A percentile compares a stretch with the other conserved stretches of the same genome.
Conservation (phyloP, 1,140 invertebrate species). For the Bombus sylvicola region DNA sequence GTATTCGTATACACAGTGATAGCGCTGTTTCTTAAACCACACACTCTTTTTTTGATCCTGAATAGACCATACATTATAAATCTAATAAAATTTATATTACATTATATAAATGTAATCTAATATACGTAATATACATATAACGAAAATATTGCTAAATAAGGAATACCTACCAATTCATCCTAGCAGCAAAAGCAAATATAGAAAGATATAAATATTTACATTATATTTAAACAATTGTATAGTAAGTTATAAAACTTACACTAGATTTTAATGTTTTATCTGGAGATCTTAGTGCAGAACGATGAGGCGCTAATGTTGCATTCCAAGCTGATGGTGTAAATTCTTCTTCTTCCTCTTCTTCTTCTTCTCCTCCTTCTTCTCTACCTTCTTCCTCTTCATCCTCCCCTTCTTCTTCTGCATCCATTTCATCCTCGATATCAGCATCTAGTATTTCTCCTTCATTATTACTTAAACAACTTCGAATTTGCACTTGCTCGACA, state of each 20-base stretch:
- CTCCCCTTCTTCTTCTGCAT: slow-evolving; percentile 75
- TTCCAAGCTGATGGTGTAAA: slow-evolving; percentile 85
- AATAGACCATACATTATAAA: slow-evolving; percentile 60
- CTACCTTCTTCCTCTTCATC: slow-evolving; percentile 67
- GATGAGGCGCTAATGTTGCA: slow-evolving; percentile 83
- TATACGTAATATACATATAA: background rate
- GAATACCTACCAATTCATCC: slow-evolving; percentile 80
- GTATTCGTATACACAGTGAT: slow-evolving; percentile 92
- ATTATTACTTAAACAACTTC: slow-evolving; percentile 53
- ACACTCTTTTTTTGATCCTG: slow-evolving; percentile 86
- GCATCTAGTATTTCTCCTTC: slow-evolving; percentile 41
- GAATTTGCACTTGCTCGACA: slow-evolving; percentile 62
- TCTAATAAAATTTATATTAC: slow-evolving; percentile 29
- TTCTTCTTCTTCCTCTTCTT: slow-evolving; percentile 82
- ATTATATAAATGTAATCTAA: slow-evolving; percentile 44
- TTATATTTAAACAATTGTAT: slow-evolving; percentile 13
- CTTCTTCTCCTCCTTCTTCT: slow-evolving; percentile 79
- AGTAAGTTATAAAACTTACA: slow-evolving; percentile 66
- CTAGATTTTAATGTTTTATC: slow-evolving; percentile 81
- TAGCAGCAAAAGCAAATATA: slow-evolving; percentile 73
- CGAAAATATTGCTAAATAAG: slow-evolving; percentile 49
- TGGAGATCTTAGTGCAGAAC: slow-evolving; percentile 83
- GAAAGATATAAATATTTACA: slow-evolving; percentile 41
- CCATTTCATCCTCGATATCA: slow-evolving; percentile 53
- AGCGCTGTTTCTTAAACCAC: slow-evolving; percentile 91